Evolutionary conservation across 64 coral and sea anemone genomes (phyloP).

Genomic region (Porites australiensis): DNA sequence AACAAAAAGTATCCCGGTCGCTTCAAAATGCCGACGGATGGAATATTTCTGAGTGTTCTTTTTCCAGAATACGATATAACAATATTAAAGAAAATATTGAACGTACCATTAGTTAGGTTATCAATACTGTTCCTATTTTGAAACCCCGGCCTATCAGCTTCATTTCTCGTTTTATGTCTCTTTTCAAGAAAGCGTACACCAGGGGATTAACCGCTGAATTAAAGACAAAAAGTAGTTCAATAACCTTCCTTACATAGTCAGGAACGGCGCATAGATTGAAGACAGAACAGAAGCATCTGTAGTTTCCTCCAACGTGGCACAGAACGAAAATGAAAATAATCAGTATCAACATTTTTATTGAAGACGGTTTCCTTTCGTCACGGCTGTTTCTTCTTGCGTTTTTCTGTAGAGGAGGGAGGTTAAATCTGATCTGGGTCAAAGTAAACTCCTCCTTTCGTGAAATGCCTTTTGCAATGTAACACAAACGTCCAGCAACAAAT

Average conservation of each 20-base stretch:
- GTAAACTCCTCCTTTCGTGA: not conserved
- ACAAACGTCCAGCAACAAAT: not conserved
- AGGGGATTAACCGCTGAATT: conserved; percentile 32
- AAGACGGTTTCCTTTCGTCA: not conserved
- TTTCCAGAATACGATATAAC: too few species aligned
- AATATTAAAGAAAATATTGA: too few species aligned
- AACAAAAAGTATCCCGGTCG: too few species aligned
- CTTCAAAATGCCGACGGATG: too few species aligned
- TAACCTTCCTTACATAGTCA: not conserved
- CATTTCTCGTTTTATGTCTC: conserved; percentile 20
- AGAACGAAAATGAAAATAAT: conserved; percentile 24
- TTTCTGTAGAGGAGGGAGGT: not conserved
- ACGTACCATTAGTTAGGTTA: too few species aligned
- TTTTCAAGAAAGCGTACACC: conserved; percentile 24
- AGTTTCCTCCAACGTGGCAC: conserved; percentile 25
- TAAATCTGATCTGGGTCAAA: conserved; percentile 9
- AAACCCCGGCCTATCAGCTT: not conserved
- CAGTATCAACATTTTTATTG: not conserved
- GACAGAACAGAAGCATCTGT: conserved; percentile 7
- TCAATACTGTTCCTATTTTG: too few species aligned
- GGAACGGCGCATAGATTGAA: not conserved
- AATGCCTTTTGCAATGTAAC: not conserved
- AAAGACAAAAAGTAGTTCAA: conserved; percentile 9
- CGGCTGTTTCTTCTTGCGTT: not conserved
- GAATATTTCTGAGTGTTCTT: too few species aligned